Conservation (phyloP, 2,888 invertebrate species). For the Agrypnus murinus region DNA sequence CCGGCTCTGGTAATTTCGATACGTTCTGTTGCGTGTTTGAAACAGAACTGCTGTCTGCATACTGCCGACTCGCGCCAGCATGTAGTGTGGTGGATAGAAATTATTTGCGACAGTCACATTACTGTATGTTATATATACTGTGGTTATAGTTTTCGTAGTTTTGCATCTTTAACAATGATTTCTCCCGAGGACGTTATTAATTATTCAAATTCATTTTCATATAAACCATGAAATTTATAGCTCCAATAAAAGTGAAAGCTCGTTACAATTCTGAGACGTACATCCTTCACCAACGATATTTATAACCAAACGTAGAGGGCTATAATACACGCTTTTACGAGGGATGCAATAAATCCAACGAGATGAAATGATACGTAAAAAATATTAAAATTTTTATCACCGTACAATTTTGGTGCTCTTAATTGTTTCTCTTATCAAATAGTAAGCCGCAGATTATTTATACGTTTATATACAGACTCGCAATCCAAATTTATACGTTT, state of each 20-base stretch:
- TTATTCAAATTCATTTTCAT: slow-evolving; percentile 48
- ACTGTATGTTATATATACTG: too few relatives aligned
- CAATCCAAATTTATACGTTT: slow-evolving; percentile 29
- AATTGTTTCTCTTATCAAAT: slow-evolving; percentile 45
- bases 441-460: slow-evolving; percentile 29
- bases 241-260: slow-evolving; percentile 50
- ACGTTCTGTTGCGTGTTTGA: too few relatives aligned
- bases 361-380: slow-evolving; percentile 66
- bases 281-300: slow-evolving; percentile 50
- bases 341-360: slow-evolving; percentile 67
- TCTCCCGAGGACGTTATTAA: slow-evolving; percentile 38
- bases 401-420: slow-evolving; percentile 29
- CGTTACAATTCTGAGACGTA: slow-evolving; percentile 53
- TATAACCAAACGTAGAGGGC: slow-evolving; percentile 59
- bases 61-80: too few relatives aligned
- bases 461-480: slow-evolving; percentile 18
- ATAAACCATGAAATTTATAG: slow-evolving; percentile 48
- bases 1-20: too few relatives aligned
- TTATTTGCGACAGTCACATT: too few relatives aligned
- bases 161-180: slow-evolving; percentile 38
- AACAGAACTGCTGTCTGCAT: too few relatives aligned
- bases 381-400: slow-evolving; percentile 61
- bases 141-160: slow-evolving; percentile 24
- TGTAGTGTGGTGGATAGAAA: too few relatives aligned
- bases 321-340: slow-evolving; percentile 64